Evolutionary conservation across 2,113 vertebrate genomes (phyloP), one percentile per base, ranked within the genome.

Genomic region (Nerophis ophidion): DNA sequence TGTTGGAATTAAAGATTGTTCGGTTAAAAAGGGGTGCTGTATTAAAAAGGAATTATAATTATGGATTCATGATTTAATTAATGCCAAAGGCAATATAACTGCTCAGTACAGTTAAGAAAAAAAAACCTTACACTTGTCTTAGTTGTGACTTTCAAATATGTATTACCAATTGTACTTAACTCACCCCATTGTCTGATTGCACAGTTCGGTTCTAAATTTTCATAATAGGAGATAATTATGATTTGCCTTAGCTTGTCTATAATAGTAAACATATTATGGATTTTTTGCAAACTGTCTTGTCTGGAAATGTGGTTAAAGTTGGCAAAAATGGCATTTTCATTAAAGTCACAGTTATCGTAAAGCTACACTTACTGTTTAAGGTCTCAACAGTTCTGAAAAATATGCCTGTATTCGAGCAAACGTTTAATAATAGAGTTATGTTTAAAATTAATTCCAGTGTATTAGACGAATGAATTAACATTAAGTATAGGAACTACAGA

Each of bases 281-380:
- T 11, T 55, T n/a, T 63, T 53, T 59, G 4, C 45, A 59, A 59
- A 56, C n/a, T 42, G 34, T 19, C 16, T 47, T 13, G 7, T 47
- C 34, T 35, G 42, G 34, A 44, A 2, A 55, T 33, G 6, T 57
- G 44, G 63, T 57, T 14, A 48, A 56, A 44, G 44, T 68, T 54
- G 14, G 40, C 40, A 44, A 5, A n/a, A 33, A 38, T 16, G 16
- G 57, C 10, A 57, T 52, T 51, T 50, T 38, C 36, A 64, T 26
- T 26, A 44, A 48, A 5, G 26, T 14, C 19, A 19, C 48, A 16
- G 17, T 34, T n/a, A 47, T 50, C 51, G 11, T 36, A 45, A 8
- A 15, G 46, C 46, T 47, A 47, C 14, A 47, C 46, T 8, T 19
- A 8, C 17, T 10, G 17, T 26, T 10, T 16, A 49, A 49, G 48